Evolutionary conservation across 2,113 vertebrate species (phyloP), one percentile per base, ranked within the genome.

Genomic region (Prietella phreatophila): DNA sequence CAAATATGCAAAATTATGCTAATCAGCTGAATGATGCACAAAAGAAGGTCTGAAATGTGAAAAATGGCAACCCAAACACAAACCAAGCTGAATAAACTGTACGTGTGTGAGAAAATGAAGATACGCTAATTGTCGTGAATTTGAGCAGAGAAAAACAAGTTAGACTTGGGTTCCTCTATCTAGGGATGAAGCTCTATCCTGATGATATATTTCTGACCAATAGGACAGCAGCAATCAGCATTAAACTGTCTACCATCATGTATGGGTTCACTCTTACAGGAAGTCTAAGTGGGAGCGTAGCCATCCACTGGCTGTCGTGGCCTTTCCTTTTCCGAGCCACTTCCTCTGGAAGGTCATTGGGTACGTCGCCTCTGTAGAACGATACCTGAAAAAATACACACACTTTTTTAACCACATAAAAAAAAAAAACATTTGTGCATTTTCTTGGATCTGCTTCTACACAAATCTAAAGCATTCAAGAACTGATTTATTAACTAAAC

Each of bases 341-440:
- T 90, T 97, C 97, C 91, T 96, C 94, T n/a, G 98, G 97, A 4
- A 99, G 89, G 85, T 90, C 91, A 13, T 86, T 86, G 0, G 98
- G 97, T 91, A 97, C 92, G 14, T 96, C 94, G 1, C 97, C 98
- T 91, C 98, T 94, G 89, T 99, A 99, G 93, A 99, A 99, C 13
- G 98, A 99, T 85, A 99, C 98, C 98, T 99, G 92, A 5, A 80
- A 82, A 42, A 93, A 47, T 36, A 84, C 20, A 27, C 22, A 53
- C 10, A n/a, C 15, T 27, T 78, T 17, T 42, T n/a, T 76, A 76
- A 27, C 19, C 0, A 50, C 11, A 42, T 27, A 50, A 39, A 76
- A 8, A 47, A 47, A 47, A 47, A 47, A 47, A 47, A 47, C 6
- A 5, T 47, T 47, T 47, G 42, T 47, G 42, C 42, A 47, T 47